Percentiles rank a stretch among this genome's conserved stretches.
Evolutionary conservation across 2,113 vertebrate genomes (phyloP).

Genomic region (Centrocercus urophasianus): DNA sequence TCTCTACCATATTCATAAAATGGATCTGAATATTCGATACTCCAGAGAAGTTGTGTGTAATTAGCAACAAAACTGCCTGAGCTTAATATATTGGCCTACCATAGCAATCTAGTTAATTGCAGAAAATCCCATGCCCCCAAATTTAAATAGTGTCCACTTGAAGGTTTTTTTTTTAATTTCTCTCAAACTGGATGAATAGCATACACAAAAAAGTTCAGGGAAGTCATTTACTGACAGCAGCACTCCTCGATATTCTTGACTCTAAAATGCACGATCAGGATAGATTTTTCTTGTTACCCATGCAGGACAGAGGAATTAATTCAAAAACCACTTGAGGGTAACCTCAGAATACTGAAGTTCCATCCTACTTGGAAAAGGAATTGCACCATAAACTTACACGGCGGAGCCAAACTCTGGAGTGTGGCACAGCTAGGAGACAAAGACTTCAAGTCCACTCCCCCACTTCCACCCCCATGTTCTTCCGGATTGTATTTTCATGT

Average conservation of each 20-base stretch:
- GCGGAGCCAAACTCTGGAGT: not conserved
- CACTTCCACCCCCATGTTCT: not conserved
- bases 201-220: constrained; percentile 43
- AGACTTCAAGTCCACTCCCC: constrained; percentile 5
- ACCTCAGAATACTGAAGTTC: not conserved
- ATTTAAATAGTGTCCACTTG: constrained; percentile 75
- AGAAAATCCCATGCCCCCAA: constrained; percentile 64
- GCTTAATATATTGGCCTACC: constrained; percentile 76
- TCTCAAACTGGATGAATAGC: constrained; percentile 18
- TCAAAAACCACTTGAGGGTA: constrained; percentile 1
- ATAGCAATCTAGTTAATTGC: constrained; percentile 74
- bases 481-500: not conserved
- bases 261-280: not conserved
- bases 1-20: constrained; percentile 85
- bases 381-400: not conserved
- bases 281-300: not conserved
- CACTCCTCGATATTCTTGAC: not conserved
- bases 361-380: not conserved
- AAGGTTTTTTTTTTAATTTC: constrained; percentile 40
- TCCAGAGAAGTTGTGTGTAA: constrained; percentile 83
- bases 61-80: constrained; percentile 80
- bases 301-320: not conserved
- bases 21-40: constrained; percentile 83
- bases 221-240: constrained; percentile 24
- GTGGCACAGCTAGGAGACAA: constrained; percentile 13